A percentile compares a stretch with the other conserved stretches of the same genome.
Conservation (phyloP, 2,113 vertebrate species). For the Zosterops japonicus region DNA sequence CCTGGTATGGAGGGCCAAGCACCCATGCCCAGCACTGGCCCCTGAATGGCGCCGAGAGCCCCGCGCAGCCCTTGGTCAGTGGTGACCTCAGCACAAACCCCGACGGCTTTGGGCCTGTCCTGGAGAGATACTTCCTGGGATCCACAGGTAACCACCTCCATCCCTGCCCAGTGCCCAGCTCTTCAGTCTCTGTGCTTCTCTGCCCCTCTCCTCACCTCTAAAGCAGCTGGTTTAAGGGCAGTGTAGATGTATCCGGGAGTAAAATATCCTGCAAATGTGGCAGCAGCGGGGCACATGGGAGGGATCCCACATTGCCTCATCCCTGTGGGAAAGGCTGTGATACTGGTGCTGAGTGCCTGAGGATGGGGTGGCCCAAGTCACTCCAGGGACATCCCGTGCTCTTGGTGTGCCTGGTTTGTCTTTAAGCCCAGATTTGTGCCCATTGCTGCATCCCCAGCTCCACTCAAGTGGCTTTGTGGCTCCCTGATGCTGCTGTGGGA, state of each 20-base stretch:
- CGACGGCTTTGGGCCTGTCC: slow-evolving; percentile 78
- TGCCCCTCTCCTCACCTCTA: fast-evolving
- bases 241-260: fast-evolving
- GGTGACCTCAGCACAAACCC: slow-evolving; percentile 78
- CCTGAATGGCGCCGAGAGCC: slow-evolving; percentile 78
- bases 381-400: fast-evolving
- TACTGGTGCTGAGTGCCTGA: background rate
- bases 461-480: fast-evolving
- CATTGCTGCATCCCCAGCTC: background rate
- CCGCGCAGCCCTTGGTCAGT: slow-evolving; percentile 78
- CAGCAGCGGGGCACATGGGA: fast-evolving
- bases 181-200: too few relatives aligned
- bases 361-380: background rate
- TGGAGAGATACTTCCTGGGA: slow-evolving; percentile 88
- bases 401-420: background rate
- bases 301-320: fast-evolving
- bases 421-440: background rate
- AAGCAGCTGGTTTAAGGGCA: background rate
- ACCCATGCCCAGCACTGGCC: slow-evolving; percentile 82
- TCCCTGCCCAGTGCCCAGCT: fast-evolving
- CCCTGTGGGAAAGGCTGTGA: background rate
- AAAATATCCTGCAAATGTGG: fast-evolving
- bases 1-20: slow-evolving; percentile 87
- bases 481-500: fast-evolving
- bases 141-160: slow-evolving; percentile 80